Evolutionary conservation across 2,888 invertebrate species (phyloP).

Genomic region (Calliphora vomitoria): DNA sequence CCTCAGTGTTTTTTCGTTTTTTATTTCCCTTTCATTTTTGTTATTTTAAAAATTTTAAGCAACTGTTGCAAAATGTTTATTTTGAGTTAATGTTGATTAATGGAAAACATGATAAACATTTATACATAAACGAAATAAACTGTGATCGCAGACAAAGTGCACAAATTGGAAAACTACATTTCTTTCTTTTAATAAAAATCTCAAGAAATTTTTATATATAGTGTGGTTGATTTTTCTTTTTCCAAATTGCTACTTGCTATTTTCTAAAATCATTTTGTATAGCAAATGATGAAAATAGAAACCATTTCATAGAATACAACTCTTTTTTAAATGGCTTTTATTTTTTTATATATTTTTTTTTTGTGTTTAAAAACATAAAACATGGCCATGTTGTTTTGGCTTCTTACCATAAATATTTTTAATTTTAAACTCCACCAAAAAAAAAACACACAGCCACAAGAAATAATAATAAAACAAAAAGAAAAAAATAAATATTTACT

Average conservation of each 20-base stretch:
- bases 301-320: slow-evolving; percentile 46
- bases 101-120: slow-evolving; percentile 60
- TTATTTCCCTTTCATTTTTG: not conserved
- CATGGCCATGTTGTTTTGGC: slow-evolving; percentile 70
- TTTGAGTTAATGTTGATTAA: slow-evolving; percentile 54
- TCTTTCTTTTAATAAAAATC: slow-evolving; percentile 23
- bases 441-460: slow-evolving; percentile 50
- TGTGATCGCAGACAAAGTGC: slow-evolving; percentile 27
- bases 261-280: slow-evolving; percentile 32
- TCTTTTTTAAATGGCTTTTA: slow-evolving; percentile 56
- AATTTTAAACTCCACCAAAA: slow-evolving; percentile 71
- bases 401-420: slow-evolving; percentile 73
- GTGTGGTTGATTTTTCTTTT: not conserved
- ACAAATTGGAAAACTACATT: slow-evolving; percentile 21
- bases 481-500: slow-evolving; percentile 51
- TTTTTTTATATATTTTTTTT: slow-evolving; percentile 53
- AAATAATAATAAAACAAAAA: slow-evolving; percentile 46
- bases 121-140: not conserved
- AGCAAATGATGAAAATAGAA: slow-evolving; percentile 60
- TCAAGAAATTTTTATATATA: slow-evolving; percentile 22
- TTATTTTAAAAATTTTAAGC: slow-evolving; percentile 30
- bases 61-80: slow-evolving; percentile 56
- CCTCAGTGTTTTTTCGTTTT: not conserved
- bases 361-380: slow-evolving; percentile 57
- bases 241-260: slow-evolving; percentile 40